Conservation (phyloP, 2,113 vertebrate genomes). For the Budorcas taxicolor region DNA sequence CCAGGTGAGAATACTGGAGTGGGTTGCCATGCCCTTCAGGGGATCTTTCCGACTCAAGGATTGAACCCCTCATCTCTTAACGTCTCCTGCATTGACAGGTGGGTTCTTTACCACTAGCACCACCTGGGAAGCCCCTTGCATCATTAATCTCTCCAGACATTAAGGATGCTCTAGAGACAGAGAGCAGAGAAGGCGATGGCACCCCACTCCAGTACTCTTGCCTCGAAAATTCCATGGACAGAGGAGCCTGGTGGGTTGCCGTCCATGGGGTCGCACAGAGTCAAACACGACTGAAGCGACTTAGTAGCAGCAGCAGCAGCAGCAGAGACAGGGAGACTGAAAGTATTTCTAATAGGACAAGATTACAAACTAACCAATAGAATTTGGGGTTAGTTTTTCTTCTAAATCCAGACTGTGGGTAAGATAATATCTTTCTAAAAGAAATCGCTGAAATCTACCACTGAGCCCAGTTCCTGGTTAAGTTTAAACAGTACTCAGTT, state of each 20-base stretch:
- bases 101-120: background rate
- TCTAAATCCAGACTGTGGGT: background rate
- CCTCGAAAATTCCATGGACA: too few species aligned
- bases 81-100: background rate
- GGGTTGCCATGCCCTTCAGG: background rate
- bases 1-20: background rate
- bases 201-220: too few species aligned
- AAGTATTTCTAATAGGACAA: background rate
- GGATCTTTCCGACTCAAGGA: background rate
- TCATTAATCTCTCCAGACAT: background rate
- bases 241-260: too few species aligned
- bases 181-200: background rate
- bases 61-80: background rate
- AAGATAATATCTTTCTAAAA: background rate
- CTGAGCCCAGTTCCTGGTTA: background rate
- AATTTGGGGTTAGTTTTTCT: background rate
- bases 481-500: background rate
- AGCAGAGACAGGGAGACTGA: background rate
- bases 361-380: background rate
- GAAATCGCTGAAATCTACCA: background rate
- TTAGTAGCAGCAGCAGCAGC: too few species aligned
- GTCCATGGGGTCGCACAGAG: too few species aligned
- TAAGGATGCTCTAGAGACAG: background rate
- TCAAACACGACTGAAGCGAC: fast-evolving
- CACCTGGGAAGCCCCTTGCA: background rate